Conservation (phyloP, 2,888 invertebrate genomes). For the Mantis religiosa region DNA sequence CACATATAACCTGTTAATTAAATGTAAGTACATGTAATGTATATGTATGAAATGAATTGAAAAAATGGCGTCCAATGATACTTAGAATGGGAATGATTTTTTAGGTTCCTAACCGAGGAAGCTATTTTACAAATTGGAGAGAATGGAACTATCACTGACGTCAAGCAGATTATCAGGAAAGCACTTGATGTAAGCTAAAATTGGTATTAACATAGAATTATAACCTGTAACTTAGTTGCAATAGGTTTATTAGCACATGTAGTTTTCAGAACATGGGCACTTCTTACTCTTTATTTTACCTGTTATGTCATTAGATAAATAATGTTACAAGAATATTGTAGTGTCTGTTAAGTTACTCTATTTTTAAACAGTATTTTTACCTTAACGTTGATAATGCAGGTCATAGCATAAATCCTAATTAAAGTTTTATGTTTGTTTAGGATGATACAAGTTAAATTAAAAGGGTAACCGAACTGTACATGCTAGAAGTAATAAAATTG, state of each 20-base stretch:
- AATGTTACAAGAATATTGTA: neutral
- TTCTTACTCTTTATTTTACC: neutral
- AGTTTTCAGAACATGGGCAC: neutral
- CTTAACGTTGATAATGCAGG: neutral
- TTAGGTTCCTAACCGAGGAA: slow-evolving; percentile 68
- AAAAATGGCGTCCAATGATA: neutral
- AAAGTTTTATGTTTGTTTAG: too few species aligned
- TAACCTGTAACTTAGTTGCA: neutral
- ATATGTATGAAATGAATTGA: neutral
- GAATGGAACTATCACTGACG: slow-evolving; percentile 59
- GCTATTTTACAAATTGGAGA: slow-evolving; percentile 64
- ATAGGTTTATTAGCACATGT: neutral
- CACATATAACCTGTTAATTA: neutral
- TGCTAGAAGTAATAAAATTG: too few species aligned
- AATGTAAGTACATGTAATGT: neutral
- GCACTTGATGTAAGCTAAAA: slow-evolving; percentile 65
- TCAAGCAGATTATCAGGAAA: slow-evolving; percentile 58
- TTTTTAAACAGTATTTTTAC: neutral
- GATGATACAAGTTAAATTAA: too few species aligned
- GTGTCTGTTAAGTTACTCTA: neutral
- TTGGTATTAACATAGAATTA: too few species aligned
- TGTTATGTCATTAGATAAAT: neutral
- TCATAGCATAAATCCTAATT: neutral
- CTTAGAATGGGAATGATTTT: neutral
- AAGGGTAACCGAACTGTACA: too few species aligned